Conservation (phyloP, 2,888 invertebrate species). For the Rugalucina vietnamica region DNA sequence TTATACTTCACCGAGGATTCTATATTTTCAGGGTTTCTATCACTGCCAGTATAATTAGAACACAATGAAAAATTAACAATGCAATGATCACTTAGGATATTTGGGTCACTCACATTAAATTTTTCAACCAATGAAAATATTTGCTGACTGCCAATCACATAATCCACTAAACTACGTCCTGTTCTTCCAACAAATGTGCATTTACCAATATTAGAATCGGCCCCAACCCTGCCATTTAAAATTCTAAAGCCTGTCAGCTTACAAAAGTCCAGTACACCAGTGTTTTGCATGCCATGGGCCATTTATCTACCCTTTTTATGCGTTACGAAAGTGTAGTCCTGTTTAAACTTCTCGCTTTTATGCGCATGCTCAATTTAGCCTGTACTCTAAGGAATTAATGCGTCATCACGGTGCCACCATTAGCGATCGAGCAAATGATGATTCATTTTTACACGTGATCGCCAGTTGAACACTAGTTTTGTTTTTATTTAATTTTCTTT, state of each 20-base stretch:
- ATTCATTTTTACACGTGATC: too few species aligned
- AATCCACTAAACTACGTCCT: neutral
- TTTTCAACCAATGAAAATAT: neutral
- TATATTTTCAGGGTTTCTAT: neutral
- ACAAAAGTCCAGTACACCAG: neutral
- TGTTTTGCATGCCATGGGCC: too few species aligned
- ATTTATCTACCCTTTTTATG: too few species aligned
- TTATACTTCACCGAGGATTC: neutral
- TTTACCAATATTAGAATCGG: neutral
- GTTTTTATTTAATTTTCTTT: too few species aligned
- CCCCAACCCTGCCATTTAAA: neutral
- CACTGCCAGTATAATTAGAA: neutral
- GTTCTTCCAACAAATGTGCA: neutral
- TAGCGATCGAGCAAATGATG: too few species aligned
- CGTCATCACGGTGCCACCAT: too few species aligned
- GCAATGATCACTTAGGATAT: neutral
- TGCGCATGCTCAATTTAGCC: too few species aligned
- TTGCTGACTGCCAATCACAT: neutral
- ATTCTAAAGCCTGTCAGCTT: neutral
- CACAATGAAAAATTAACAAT: neutral
- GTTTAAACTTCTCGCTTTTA: too few species aligned
- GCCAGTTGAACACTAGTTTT: too few species aligned
- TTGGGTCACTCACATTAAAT: neutral
- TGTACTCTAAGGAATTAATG: too few species aligned
- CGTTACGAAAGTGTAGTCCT: too few species aligned